Base-by-base conservation (phyloP, 2,888 invertebrate species). In the Sceliomorpha sp. region DNA sequence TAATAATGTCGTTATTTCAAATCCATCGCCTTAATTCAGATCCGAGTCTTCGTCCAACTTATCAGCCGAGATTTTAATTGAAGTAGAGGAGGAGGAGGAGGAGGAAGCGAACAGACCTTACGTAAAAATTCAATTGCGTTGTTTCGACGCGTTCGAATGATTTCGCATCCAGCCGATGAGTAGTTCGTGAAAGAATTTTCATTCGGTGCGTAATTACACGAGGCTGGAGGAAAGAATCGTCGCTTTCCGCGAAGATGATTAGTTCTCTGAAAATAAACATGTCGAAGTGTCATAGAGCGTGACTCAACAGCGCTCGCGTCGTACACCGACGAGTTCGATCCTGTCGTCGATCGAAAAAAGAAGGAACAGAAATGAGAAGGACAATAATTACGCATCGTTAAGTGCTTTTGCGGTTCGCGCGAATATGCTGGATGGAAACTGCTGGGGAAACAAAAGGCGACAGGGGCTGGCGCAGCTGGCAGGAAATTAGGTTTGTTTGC, bases 91-190 rank as follows among this genome's bases (percentile, higher is more conserved):
- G 64, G 20, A 40, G 40, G 51, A 47, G 45, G 36, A 40, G 45
- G 45, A 17, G 64, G 20, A 40, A 47, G 45, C 13, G 51, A 58
- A 45, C 58, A 58, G 58, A 39, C 12, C 58, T 58, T 66, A 66
- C 42, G 36, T 66, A 66, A 66, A 66, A 66, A 47, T 59, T 39
- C 45, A 66, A 66, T 66, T 66, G 66, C 66, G 58, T 59, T 66
- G 58, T 66, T 66, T 66, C 51, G 45, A 42, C 8, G 64, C 14
- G 36, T 13, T 47, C 53, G 48, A 50, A 56, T 63, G 29, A 42
- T 55, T 53, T 31, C 15, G 29, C 10, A 27, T 20, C 40, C 14
- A 12, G 34, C 45, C 45, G 40, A 48, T 31, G 45, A 34, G 29
- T 26, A 15, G 17, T 20, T 36, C 20, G 5, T 36, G 45, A 32